phyloP scores from a whole-genome alignment of 37 sponge, comb jelly and placozoan species.

The Theonella swinhoei region DNA sequence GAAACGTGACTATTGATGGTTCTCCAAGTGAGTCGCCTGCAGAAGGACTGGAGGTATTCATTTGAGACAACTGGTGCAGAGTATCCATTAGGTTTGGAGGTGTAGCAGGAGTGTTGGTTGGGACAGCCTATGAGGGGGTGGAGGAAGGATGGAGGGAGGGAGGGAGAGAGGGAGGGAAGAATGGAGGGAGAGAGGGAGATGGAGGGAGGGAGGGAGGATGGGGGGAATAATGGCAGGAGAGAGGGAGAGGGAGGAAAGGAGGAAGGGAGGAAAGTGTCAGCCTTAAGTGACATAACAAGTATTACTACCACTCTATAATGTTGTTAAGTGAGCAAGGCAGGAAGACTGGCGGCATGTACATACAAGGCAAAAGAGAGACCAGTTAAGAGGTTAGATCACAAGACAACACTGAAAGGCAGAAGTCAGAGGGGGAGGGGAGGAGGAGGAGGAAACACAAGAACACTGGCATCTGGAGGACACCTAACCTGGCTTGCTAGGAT shows the following conservation, averaged over 20 bases:
- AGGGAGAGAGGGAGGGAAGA: conserved; percentile 18
- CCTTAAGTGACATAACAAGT: no score
- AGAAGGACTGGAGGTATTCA: conserved; percentile 60
- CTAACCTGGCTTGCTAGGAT: not conserved
- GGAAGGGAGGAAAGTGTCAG: no score
- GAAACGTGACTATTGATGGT: not conserved
- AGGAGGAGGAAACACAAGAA: not conserved
- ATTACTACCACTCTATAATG: no score
- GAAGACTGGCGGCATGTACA: no score
- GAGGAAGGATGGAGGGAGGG: conserved; percentile 10
- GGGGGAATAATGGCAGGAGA: no score
- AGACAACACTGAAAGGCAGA: not conserved
- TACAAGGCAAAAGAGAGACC: not conserved
- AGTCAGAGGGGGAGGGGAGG: not conserved
- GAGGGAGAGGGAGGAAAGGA: no score
- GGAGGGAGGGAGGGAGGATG: conserved; percentile 6
- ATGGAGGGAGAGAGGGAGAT: conserved; percentile 9
- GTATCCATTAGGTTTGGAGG: conserved; percentile 80
- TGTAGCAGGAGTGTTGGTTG: conserved; percentile 89
- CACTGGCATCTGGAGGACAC: not conserved
- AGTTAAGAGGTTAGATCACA: no score
- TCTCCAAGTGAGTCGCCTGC: not conserved
- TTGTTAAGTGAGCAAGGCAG: no score
- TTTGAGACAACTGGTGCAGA: conserved; percentile 63
- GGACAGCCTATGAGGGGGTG: conserved; percentile 35